These are phyloP conservation scores for Pyxicephalus adspersus DNA, from an alignment of 2,113 vertebrate genomes.

Conservation along the genomic window DNA sequence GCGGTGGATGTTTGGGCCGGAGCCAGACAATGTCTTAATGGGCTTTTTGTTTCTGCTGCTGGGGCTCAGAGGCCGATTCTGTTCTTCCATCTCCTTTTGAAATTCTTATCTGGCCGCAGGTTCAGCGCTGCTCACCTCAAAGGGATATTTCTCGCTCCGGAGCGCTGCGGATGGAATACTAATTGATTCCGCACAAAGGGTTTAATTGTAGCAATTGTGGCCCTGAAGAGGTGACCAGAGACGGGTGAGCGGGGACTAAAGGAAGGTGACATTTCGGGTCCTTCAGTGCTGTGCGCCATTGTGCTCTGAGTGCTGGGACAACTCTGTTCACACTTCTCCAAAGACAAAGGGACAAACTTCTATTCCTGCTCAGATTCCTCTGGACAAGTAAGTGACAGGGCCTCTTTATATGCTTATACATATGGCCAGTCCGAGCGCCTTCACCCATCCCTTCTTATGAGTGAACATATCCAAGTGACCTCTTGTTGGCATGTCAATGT, in stretches of 20 bases:
- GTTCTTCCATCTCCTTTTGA: conserved; percentile 19
- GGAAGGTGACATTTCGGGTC: too few species aligned
- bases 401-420: too few species aligned
- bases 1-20: conserved; percentile 59
- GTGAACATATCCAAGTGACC: too few species aligned
- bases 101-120: conserved; percentile 39
- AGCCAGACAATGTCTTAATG: conserved; percentile 43
- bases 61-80: conserved; percentile 47
- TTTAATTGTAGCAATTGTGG: background rate
- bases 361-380: too few species aligned
- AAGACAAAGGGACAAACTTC: too few species aligned
- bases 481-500: too few species aligned
- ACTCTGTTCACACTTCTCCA: too few species aligned
- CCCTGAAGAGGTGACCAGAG: background rate
- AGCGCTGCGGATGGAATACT: background rate
- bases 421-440: too few species aligned
- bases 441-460: too few species aligned
- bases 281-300: too few species aligned
- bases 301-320: too few species aligned
- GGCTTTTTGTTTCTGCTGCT: conserved; percentile 29
- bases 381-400: too few species aligned
- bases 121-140: conserved; percentile 21
- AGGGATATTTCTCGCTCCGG: background rate
- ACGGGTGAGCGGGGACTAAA: background rate
- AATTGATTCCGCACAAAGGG: background rate